Percentiles rank a stretch among this genome's conserved stretches.
Evolutionary conservation across 53 echinoderm and acorn worm species (phyloP).

Genomic region (Crossaster papposus): DNA sequence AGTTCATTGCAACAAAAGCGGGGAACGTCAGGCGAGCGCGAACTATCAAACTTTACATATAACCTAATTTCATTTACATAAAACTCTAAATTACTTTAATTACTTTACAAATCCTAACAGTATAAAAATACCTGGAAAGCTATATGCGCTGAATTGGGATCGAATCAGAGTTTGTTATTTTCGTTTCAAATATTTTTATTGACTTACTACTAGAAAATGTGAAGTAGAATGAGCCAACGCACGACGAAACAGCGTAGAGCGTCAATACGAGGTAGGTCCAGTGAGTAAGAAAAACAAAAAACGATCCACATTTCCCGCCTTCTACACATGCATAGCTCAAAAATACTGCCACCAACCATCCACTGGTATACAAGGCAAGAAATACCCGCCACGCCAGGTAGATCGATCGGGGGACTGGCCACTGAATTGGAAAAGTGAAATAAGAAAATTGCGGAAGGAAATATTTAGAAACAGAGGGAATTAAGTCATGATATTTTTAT

Average conservation of each 20-base stretch:
- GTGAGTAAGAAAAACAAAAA: constrained; percentile 68
- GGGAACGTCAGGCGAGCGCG: too few species aligned
- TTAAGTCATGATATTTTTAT: neutral
- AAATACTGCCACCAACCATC: constrained; percentile 2
- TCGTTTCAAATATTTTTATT: neutral
- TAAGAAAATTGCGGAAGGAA: neutral
- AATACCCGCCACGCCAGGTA: constrained; percentile 34
- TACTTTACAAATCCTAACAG: too few species aligned
- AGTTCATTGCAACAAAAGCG: too few species aligned
- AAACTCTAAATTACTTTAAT: too few species aligned
- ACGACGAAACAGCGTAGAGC: constrained; percentile 42
- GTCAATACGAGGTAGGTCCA: constrained; percentile 65
- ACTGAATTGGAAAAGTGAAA: constrained; percentile 10
- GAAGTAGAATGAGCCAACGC: constrained; percentile 22
- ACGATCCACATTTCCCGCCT: neutral
- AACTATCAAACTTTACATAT: too few species aligned
- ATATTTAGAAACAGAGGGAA: neutral
- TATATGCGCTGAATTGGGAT: too few species aligned
- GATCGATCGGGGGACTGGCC: constrained; percentile 33
- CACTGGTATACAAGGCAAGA: constrained; percentile 21
- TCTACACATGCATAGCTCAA: too few species aligned
- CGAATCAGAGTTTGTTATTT: neutral
- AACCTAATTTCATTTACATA: too few species aligned
- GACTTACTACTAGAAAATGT: constrained; percentile 1
- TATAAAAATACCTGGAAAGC: too few species aligned